Base-by-base conservation (phyloP, 2,888 invertebrate species). In the Platypus cylindrus region DNA sequence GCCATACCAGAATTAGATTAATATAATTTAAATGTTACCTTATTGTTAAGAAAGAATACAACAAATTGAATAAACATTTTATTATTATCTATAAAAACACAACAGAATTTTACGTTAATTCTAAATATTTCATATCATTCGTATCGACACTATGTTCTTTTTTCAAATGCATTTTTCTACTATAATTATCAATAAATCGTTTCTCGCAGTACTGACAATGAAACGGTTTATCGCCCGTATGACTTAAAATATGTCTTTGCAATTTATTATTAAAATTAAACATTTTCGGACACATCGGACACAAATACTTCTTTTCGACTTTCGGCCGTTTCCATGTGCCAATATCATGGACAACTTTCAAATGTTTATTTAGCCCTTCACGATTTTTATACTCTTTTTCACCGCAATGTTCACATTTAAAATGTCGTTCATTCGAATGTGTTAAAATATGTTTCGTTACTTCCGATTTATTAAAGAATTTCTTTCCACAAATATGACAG, bases 401-500 rank as follows among this genome's bases (percentile, higher is more conserved):
- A 13, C 45, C 35, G 29, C 53, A 53, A 9, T 48, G 17, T 8
- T 39, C 36, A 38, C 53, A 53, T 29, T 49, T 47, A 16, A 47
- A 50, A 3, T 43, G 40, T 15, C 48, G 42, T 23, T 52, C 50
- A 26, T 46, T 47, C 3, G 51, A 48, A 32, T 52, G 53, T 14
- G 47, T 47, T 17, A 47, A 43, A 11, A 52, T 38, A 36, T 51
- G 51, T 30, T 50, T 49, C 5, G 45, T 44, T 17, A 54, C 42
- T 36, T 50, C 52, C 5, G 47, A 47, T 28, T 50, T 53, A 18
- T 49, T 51, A 17, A 47, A 50, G 33, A 52, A 54, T 17, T 62
- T 59, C 48, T 70, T 70, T 1, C 45, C 45, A 27, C 54, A 54
- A 13, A 53, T 44, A 18, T 50, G 46, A 32, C 54, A 54, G 5